Base-by-base conservation (phyloP, 53 echinoderm and acorn worm genomes). In the Crossaster papposus region DNA sequence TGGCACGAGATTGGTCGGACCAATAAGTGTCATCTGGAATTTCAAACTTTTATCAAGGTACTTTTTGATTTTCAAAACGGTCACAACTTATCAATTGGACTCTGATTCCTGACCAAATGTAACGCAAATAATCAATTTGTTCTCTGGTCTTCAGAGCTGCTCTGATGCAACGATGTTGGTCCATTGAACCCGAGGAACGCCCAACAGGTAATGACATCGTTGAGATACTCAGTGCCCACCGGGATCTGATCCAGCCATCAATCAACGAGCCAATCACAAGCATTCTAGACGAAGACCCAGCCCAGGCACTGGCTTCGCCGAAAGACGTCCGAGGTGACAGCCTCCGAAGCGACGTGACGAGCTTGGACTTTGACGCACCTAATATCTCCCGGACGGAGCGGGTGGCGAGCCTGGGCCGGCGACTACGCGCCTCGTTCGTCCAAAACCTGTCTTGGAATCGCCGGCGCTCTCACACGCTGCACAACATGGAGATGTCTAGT, bases 101-200 rank as follows among this genome's bases (percentile, higher is more conserved):
- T 44, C 5, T 1, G 44, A 44, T 44, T 44, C 44, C 44, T 44
- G 9, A 7, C 44, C 44, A 5, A 44, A 44, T 44, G 9, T 9
- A 44, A 7, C 44, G 44, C 9, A 5, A 44, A 9, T 44, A 10
- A n/a, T 30, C 23, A n/a, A 32, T 72, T 77, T 32, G 77, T 30
- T 86, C 22, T 72, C 50, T 73, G 5, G 7, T 58, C 62, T 58
- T 80, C 90, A 96, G 96, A 62, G 82, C 92, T 31, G 90, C 92
- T 22, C 29, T 96, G 81, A 92, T 96, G 93, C 89, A 89, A 65
- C 89, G 90, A 37, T 96, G 96, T 74, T 96, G 96, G 96, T 85
- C 92, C 29, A 91, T 95, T 52, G 91, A 96, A 54, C 92, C 96
- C 13, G 54, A 90, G 14, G 91, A 92, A 51, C 93, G 96, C 1